Evolutionary conservation across 2,888 invertebrate genomes (phyloP), one percentile per base, ranked within the genome.

Genomic region (Busseola fusca): DNA sequence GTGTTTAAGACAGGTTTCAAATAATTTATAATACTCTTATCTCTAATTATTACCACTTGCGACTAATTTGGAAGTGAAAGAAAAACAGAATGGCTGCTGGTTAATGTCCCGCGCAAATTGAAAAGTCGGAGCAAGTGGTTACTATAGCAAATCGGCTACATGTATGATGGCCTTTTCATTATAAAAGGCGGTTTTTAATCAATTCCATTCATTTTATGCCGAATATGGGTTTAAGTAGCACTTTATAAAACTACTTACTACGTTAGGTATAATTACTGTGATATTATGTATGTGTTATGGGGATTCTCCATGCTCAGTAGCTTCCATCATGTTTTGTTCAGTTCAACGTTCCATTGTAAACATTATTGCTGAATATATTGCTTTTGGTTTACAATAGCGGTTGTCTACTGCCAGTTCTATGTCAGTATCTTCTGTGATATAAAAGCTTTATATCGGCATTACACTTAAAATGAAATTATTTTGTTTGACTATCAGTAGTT

Each of bases 341-440:
- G 85, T 77, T 83, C 85, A 80, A 82, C 45, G 83, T 67, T 77
- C 85, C 60, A 57, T 58, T 60, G 40, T 65, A 69, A 81, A 81
- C 64, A 42, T 76, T 81, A 72, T 65, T 77, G 56, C 63, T 68
- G 63, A 62, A 52, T 74, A 64, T 66, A 67, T 67, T 68, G 48
- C 63, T 30, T 59, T 60, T 64, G 63, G n/a, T 64, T 69, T 48
- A 75, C 65, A 69, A 64, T 80, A 63, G 52, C 21, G 18, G 69
- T 52, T 64, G 42, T 69, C 68, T 69, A 37, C n/a, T 65, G 45
- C 42, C 18, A 63, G 42, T 58, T 74, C 69, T 65, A 69, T 63
- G 37, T 50, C 37, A 56, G 27, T 54, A 9, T 59, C 50, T 80
- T 67, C 16, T 57, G 52, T 42, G 5, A 21, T 52, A 40, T 57